Percentiles rank a stretch among this genome's conserved stretches.
Evolutionary conservation across 1,140 invertebrate genomes (phyloP).

Genomic region (Drosophila tani): DNA sequence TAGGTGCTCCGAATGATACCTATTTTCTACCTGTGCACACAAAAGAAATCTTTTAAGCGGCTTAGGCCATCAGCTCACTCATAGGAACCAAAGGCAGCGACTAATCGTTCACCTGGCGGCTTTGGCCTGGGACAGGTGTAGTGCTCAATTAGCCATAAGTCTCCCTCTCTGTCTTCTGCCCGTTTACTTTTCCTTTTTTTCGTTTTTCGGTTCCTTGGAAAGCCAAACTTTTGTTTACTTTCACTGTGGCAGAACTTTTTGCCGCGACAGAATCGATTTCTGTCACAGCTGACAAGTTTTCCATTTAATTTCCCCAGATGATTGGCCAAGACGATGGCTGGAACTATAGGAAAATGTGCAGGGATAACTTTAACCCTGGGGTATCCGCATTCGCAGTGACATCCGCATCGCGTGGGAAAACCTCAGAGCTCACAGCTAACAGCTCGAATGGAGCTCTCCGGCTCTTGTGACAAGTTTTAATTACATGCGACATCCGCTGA

Average conservation of each 20-base stretch:
- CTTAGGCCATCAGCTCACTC: slow-evolving; percentile 41
- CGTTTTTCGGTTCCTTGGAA: not conserved
- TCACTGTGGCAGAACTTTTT: slow-evolving; percentile 37
- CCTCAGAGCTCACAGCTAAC: not conserved
- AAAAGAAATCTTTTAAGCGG: slow-evolving; percentile 46
- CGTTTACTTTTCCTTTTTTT: slow-evolving; percentile 1
- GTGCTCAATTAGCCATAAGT: slow-evolving; percentile 49
- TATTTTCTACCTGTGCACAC: slow-evolving; percentile 18
- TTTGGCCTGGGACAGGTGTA: slow-evolving; percentile 41
- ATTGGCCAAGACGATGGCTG: slow-evolving; percentile 34
- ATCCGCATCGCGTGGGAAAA: slow-evolving; percentile 57
- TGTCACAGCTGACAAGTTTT: slow-evolving; percentile 47
- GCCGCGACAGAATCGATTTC: slow-evolving; percentile 32
- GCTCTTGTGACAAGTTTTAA: slow-evolving; percentile 77
- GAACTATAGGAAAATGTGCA: slow-evolving; percentile 22
- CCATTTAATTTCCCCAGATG: slow-evolving; percentile 66
- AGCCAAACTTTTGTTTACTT: slow-evolving; percentile 34
- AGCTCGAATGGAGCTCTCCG: slow-evolving; percentile 19
- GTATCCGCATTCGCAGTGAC: slow-evolving; percentile 42
- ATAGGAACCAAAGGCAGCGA: slow-evolving; percentile 37
- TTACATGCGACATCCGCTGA: slow-evolving; percentile 68
- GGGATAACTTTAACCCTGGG: slow-evolving; percentile 51
- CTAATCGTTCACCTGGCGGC: slow-evolving; percentile 48
- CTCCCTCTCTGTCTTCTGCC: not conserved
- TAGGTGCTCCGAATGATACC: not conserved